Base-by-base conservation (phyloP, 2,888 invertebrate genomes). In the Malachius bipustulatus region DNA sequence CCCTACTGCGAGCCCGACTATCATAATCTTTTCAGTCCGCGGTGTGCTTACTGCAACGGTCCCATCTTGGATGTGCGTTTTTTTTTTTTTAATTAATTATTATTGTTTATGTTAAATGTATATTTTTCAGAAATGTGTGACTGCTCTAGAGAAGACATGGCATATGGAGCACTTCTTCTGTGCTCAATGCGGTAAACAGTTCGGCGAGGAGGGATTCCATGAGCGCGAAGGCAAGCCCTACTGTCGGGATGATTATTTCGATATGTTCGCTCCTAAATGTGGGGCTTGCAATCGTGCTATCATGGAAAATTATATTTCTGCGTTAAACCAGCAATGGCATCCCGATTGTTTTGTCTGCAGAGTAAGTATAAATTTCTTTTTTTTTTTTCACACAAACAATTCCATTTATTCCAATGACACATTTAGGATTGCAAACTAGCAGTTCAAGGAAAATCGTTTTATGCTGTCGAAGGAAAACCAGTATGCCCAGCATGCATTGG, bases 81-180 rank as follows among this genome's bases (percentile, higher is more conserved):
- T n/a, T 9, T 9, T 28, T n/a, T 8, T n/a, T 28, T 19, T 19
- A 6, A 8, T 19, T 19, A n/a, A n/a, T 19, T 19, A n/a, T 19
- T 19, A 19, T 19, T 19, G n/a, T 19, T 19, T 8, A 19, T n/a
- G n/a, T 19, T 19, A 19, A 19, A 8, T 19, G 24, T 19, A 24
- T 54, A n/a, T 50, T 51, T 71, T 73, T 38, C 71, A 94, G 94
- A 94, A 96, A 88, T 97, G 96, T 69, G 90, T 97, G 43, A 94
- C 94, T 2, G 97, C 96, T 6, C 66, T 97, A 61, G 93, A 94
- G 62, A 89, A 89, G 65, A 94, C 93, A 46, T 97, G 94, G 93
- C 97, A 97, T 62, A 91, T 94, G 54, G 96, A 97, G 62, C 96
- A 96, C 66, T 97, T 97, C 74, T 89, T 93, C 71, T 97, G 97